Conservation (phyloP, 2,113 vertebrate genomes). For the Eclectus roratus region DNA sequence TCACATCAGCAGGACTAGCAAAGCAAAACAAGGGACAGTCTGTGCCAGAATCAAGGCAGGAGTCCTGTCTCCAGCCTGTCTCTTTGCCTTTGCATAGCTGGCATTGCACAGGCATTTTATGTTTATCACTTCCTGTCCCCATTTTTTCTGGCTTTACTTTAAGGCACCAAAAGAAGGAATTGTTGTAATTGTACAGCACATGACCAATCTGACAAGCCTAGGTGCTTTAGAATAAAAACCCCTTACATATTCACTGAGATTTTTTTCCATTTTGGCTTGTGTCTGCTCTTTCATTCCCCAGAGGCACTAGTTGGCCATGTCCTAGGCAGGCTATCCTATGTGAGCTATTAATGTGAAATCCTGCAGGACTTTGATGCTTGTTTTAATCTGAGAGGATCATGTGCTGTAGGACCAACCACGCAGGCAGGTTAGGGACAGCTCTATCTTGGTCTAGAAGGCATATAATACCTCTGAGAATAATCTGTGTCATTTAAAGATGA, state of each 20-base stretch:
- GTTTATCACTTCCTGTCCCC: not conserved
- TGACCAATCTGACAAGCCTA: not conserved
- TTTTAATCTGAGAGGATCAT: not conserved
- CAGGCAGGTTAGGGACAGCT: not conserved
- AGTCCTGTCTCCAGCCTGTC: not conserved
- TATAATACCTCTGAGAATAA: not conserved
- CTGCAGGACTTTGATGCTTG: not conserved
- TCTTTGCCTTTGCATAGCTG: not conserved
- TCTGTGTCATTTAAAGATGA: not conserved
- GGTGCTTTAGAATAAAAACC: not conserved
- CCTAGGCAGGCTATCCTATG: not conserved
- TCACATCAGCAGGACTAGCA: not conserved
- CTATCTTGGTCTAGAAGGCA: not conserved
- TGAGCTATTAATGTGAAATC: not conserved
- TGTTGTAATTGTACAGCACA: not conserved
- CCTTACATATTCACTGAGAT: not conserved
- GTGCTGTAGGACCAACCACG: not conserved
- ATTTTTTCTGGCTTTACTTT: not conserved
- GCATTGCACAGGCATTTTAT: not conserved
- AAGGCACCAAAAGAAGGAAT: not conserved
- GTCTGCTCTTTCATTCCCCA: not conserved
- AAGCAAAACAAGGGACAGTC: not conserved
- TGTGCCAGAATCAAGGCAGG: not conserved
- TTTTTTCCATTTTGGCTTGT: not conserved
- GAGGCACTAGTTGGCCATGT: not conserved